Evolutionary conservation across 2,113 vertebrate species (phyloP).

Genomic region (Machaerirhynchus nigripectus): DNA sequence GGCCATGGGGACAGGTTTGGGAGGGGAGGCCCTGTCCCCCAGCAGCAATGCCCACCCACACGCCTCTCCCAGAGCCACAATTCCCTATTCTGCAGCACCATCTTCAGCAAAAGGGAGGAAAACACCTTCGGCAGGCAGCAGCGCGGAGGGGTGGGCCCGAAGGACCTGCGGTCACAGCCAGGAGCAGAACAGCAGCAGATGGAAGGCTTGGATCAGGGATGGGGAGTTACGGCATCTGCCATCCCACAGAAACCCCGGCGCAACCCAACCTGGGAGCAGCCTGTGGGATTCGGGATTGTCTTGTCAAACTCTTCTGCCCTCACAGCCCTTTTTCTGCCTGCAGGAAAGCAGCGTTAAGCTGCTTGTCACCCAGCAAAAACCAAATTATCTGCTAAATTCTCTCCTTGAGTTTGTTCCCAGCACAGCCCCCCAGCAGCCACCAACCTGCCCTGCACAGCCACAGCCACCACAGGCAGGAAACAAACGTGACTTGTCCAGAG

Average conservation of each 20-base stretch:
- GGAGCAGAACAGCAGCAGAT: fast-evolving
- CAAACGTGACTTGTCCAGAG: fast-evolving
- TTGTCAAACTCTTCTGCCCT: neutral
- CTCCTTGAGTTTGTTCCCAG: neutral
- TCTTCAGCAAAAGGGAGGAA: constrained; percentile 45
- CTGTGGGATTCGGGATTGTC: neutral
- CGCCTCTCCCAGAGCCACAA: neutral
- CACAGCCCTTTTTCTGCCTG: neutral
- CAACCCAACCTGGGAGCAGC: fast-evolving
- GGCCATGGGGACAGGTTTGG: fast-evolving
- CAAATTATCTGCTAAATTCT: neutral
- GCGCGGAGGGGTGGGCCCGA: fast-evolving
- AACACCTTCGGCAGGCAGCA: neutral
- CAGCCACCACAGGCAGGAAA: fast-evolving
- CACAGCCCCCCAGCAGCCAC: neutral
- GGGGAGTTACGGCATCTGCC: neutral
- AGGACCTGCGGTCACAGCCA: neutral
- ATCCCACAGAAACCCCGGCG: neutral
- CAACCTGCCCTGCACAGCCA: neutral
- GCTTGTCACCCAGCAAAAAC: neutral
- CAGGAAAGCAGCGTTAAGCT: neutral
- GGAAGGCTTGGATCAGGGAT: too few relatives aligned
- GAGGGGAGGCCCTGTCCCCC: neutral
- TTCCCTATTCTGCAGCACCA: constrained; percentile 69
- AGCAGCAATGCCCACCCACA: neutral